phyloP scores from a whole-genome alignment of 2,797 vertebrate genomes.

The Gadopsis bispinosus region DNA sequence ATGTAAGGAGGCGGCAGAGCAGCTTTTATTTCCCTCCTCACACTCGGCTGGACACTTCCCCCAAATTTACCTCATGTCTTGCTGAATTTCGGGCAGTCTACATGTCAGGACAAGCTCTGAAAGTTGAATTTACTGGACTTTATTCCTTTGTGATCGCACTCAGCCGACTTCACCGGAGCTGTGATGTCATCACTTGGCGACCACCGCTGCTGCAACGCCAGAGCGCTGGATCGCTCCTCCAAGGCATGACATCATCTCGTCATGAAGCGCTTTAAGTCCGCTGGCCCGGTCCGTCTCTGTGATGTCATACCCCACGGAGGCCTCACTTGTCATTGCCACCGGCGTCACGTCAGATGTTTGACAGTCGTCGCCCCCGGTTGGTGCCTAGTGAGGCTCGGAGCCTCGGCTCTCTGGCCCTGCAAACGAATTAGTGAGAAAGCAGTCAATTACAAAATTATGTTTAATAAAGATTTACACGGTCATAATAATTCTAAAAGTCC shows the following conservation, averaged over 20 bases:
- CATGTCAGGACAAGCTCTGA: neutral
- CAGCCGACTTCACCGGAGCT: constrained; percentile 14
- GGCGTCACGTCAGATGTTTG: constrained; percentile 86
- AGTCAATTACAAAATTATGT: neutral
- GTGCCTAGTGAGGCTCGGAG: constrained; percentile 91
- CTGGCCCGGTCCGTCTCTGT: constrained; percentile 19
- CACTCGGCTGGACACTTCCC: neutral
- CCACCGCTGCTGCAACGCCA: neutral
- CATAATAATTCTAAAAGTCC: too few species aligned
- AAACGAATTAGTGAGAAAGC: constrained; percentile 25
- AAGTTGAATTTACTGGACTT: constrained; percentile 11
- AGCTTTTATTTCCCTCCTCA: constrained; percentile 11
- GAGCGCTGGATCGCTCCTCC: constrained; percentile 31
- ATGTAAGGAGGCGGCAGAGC: constrained; percentile 50
- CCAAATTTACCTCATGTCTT: neutral
- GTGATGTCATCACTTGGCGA: constrained; percentile 65
- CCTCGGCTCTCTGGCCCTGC: constrained; percentile 92
- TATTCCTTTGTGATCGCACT: constrained; percentile 3
- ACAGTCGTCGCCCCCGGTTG: constrained; percentile 88
- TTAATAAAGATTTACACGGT: too few species aligned
- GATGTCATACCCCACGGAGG: constrained; percentile 29
- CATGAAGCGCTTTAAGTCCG: constrained; percentile 12
- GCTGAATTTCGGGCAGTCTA: neutral
- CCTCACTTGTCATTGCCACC: neutral
- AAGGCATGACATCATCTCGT: constrained; percentile 60